Percentiles rank a stretch among this genome's conserved stretches.
Evolutionary conservation across 2,797 vertebrate genomes (phyloP).

Genomic region (Myripristis murdjan): DNA sequence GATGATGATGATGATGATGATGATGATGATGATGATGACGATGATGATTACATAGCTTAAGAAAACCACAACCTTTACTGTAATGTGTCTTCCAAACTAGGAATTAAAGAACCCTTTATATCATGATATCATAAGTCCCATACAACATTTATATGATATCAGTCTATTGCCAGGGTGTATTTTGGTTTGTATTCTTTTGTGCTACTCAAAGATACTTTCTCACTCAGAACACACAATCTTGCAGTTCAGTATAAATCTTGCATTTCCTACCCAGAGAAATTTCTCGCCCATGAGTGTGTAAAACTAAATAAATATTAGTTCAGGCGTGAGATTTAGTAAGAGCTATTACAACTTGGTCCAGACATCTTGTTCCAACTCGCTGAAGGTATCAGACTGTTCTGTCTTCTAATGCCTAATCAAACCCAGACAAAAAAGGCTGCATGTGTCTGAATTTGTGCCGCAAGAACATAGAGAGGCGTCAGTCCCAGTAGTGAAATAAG

Average conservation of each 20-base stretch:
- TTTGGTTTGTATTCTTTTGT: too few relatives aligned
- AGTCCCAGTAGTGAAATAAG: conserved; percentile 20
- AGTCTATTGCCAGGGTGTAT: too few relatives aligned
- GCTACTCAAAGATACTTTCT: too few relatives aligned
- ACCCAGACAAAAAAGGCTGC: conserved; percentile 5
- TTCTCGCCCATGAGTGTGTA: not conserved
- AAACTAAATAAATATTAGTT: not conserved
- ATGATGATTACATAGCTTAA: too few relatives aligned
- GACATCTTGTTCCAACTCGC: not conserved
- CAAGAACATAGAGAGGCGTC: conserved; percentile 15
- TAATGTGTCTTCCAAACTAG: too few relatives aligned
- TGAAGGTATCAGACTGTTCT: not conserved
- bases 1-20: too few relatives aligned
- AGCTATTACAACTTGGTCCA: not conserved
- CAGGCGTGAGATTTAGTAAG: not conserved
- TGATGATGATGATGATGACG: too few relatives aligned
- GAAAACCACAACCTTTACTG: too few relatives aligned
- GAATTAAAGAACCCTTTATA: too few relatives aligned
- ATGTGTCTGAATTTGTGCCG: conserved; percentile 10
- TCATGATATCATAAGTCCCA: too few relatives aligned
- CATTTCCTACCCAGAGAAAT: not conserved
- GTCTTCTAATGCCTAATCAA: not conserved
- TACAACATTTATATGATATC: too few relatives aligned
- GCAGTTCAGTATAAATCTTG: not conserved
- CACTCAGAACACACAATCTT: not conserved